A percentile compares a stretch with the other conserved stretches of the same genome.
These are phyloP conservation scores for Neosilurus hyrtlii DNA, from an alignment of 2,797 vertebrate species.

Conservation along the genomic window DNA sequence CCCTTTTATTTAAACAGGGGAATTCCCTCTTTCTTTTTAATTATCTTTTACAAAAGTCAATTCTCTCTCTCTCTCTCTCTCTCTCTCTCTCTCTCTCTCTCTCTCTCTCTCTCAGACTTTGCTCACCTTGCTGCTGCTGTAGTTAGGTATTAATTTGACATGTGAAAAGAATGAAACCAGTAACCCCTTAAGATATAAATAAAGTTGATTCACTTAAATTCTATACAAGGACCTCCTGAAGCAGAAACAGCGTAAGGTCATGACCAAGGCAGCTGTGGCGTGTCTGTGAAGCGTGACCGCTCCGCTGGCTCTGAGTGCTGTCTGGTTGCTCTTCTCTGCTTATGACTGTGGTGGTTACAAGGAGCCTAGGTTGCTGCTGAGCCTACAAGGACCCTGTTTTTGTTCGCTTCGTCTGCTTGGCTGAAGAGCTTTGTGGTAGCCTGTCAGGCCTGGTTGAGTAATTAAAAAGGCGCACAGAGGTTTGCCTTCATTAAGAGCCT, in stretches of 20 bases:
- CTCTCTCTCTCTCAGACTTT: not conserved
- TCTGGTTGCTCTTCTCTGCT: constrained; percentile 40
- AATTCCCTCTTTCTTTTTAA: not conserved
- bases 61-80: not conserved
- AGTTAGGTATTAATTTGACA: not conserved
- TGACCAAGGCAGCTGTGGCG: constrained; percentile 57
- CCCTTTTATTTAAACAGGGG: too few relatives aligned
- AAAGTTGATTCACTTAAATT: constrained; percentile 18
- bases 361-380: constrained; percentile 30
- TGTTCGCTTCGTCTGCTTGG: constrained; percentile 65
- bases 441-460: constrained; percentile 78
- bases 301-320: constrained; percentile 48
- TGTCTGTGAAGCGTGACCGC: constrained; percentile 67
- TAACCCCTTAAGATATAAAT: not conserved
- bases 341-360: constrained; percentile 37
- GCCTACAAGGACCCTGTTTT: constrained; percentile 63
- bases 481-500: constrained; percentile 69
- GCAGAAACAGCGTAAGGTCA: constrained; percentile 59
- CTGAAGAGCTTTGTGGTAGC: constrained; percentile 69
- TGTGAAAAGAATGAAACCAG: not conserved
- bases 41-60: not conserved
- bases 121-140: not conserved
- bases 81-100: too few relatives aligned
- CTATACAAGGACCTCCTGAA: constrained; percentile 17
- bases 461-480: constrained; percentile 75